Evolutionary conservation across 2,888 invertebrate species (phyloP).

Genomic region (Lasioglossum pauxillum): DNA sequence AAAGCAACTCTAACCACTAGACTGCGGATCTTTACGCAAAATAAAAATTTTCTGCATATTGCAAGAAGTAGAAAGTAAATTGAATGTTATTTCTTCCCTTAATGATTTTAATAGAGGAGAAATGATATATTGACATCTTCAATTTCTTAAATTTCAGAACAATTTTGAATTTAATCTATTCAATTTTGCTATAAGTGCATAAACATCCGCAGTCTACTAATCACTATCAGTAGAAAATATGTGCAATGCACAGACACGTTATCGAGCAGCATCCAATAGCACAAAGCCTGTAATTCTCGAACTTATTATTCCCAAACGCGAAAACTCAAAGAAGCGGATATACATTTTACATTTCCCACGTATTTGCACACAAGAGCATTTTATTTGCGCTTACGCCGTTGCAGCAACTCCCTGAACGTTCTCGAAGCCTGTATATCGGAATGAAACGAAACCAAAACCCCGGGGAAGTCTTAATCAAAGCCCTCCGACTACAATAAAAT

Average conservation of each 20-base stretch:
- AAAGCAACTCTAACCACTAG: background rate
- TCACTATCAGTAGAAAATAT: background rate
- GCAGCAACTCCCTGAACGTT: background rate
- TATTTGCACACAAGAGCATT: background rate
- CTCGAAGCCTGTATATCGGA: background rate
- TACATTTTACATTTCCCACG: background rate
- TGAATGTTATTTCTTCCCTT: no score
- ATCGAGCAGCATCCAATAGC: background rate
- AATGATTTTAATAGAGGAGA: no score
- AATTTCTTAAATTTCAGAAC: no score
- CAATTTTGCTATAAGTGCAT: no score
- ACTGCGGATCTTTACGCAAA: no score
- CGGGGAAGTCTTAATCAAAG: constrained; percentile 3
- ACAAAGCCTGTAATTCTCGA: background rate
- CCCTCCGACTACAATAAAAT: background rate
- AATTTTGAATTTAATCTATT: no score
- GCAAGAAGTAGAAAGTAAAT: no score
- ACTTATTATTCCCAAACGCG: background rate
- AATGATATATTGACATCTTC: no score
- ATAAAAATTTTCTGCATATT: no score
- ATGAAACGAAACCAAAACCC: background rate
- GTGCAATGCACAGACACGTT: background rate
- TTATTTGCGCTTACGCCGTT: background rate
- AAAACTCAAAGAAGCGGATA: background rate
- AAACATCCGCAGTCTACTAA: no score